Conservation (phyloP, 2,113 vertebrate genomes). For the Hemiprocne comata region DNA sequence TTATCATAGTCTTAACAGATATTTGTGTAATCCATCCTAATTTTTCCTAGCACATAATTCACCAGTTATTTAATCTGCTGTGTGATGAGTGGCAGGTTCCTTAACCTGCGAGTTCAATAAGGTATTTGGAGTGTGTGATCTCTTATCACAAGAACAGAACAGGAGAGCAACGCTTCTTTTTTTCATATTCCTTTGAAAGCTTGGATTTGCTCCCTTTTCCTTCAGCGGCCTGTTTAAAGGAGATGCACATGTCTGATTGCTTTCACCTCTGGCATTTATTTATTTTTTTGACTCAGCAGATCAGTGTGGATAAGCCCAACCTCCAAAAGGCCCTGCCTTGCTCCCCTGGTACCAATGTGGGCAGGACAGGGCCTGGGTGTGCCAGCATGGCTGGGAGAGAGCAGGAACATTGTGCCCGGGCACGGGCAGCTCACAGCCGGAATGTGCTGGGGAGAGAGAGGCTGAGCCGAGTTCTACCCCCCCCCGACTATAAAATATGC, state of each 20-base stretch:
- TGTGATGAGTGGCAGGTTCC: neutral
- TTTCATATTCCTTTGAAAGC: neutral
- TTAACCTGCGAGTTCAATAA: slow-evolving; percentile 24
- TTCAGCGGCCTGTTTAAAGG: neutral
- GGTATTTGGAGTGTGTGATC: neutral
- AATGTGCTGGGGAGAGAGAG: neutral
- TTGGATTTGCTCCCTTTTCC: neutral
- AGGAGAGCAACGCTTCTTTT: neutral
- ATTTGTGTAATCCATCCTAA: slow-evolving; percentile 62
- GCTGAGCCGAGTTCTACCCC: neutral
- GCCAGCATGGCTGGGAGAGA: rapidly evolving
- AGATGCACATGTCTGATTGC: rapidly evolving
- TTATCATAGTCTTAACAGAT: slow-evolving; percentile 66
- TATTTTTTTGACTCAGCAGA: neutral
- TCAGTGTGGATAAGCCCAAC: rapidly evolving
- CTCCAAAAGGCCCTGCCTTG: neutral
- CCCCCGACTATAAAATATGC: neutral
- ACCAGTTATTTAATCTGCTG: slow-evolving; percentile 36
- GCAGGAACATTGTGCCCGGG: rapidly evolving
- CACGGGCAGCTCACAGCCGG: no score
- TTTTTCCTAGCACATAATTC: slow-evolving; percentile 34
- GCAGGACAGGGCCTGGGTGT: neutral
- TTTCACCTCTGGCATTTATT: no score
- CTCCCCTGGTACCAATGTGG: rapidly evolving
- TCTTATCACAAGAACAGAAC: neutral